Conservation (phyloP, 2,113 vertebrate genomes). For the Budorcas taxicolor region DNA sequence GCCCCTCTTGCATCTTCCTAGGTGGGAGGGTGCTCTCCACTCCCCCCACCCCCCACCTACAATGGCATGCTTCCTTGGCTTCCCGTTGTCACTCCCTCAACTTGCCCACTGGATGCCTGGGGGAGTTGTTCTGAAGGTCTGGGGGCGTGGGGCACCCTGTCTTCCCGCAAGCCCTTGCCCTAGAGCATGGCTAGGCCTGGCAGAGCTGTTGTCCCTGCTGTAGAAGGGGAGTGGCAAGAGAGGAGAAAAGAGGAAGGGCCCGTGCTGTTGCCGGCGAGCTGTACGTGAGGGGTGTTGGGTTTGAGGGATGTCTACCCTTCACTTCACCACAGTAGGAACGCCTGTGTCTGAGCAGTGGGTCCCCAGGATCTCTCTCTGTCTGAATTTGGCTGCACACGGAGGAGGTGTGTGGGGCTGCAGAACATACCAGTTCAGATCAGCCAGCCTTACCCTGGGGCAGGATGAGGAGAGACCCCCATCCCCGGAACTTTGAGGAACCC, state of each 20-base stretch:
- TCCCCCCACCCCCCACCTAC: too few species aligned
- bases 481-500: not conserved
- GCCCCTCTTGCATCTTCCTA: not conserved
- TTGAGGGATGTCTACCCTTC: not conserved
- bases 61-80: not conserved
- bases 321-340: rapidly evolving
- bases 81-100: not conserved
- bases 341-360: not conserved
- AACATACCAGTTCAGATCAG: not conserved
- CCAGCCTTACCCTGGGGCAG: not conserved
- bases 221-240: not conserved
- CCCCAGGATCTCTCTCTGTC: not conserved
- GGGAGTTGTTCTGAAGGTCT: not conserved
- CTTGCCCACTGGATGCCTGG: not conserved
- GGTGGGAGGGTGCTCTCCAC: not conserved
- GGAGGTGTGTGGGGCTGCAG: not conserved
- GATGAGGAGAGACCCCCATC: not conserved
- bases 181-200: not conserved
- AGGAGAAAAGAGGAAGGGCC: not conserved
- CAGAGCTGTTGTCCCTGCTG: not conserved
- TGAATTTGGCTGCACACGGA: not conserved
- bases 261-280: not conserved
- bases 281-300: not conserved
- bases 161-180: not conserved
- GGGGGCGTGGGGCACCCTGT: not conserved